These are phyloP conservation scores for Asarcornis scutulata DNA, from an alignment of 2,113 vertebrate species.

Conservation along the genomic window DNA sequence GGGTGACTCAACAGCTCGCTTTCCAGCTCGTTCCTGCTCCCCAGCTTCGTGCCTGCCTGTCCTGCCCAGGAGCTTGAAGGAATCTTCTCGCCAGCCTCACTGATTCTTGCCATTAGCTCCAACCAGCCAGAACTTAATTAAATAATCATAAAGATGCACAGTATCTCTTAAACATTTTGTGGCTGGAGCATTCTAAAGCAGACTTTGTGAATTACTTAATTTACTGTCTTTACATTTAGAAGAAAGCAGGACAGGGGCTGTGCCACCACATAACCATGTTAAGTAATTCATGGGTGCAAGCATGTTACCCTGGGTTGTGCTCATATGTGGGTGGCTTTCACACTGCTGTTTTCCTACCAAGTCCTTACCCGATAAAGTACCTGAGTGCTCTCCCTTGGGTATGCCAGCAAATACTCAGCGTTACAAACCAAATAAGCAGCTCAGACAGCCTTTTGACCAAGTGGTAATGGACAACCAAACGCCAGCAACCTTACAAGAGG, in stretches of 20 bases:
- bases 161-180: not conserved
- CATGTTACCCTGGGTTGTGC: not conserved
- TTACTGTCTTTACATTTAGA: not conserved
- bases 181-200: not conserved
- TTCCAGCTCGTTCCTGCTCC: not conserved
- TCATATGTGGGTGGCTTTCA: not conserved
- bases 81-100: not conserved
- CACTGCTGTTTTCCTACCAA: not conserved
- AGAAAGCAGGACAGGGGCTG: not conserved
- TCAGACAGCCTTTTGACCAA: not conserved
- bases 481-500: not conserved
- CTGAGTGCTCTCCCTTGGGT: not conserved
- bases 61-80: not conserved
- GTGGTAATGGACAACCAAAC: not conserved
- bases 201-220: not conserved
- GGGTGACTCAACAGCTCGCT: not conserved
- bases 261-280: not conserved
- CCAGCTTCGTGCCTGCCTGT: not conserved
- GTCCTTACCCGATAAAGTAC: not conserved
- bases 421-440: not conserved
- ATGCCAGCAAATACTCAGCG: not conserved
- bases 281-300: not conserved
- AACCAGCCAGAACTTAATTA: not conserved
- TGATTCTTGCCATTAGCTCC: not conserved
- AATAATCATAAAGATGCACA: not conserved